Conservation (phyloP, 2,113 vertebrate genomes). For the Colinus virginianus region DNA sequence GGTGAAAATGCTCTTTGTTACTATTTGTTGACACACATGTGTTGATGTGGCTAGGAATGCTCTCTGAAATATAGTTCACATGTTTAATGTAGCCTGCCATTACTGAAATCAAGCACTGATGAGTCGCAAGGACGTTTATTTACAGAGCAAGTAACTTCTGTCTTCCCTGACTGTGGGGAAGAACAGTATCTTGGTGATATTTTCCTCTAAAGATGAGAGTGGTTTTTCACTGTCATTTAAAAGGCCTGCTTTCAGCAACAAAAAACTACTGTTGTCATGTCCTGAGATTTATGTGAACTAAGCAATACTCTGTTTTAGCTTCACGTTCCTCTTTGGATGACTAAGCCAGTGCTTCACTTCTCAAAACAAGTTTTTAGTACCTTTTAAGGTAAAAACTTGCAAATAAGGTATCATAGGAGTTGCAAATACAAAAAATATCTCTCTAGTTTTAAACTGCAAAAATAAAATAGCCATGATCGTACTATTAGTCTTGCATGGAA, state of each 20-base stretch:
- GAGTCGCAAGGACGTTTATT: not conserved
- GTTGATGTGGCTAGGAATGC: not conserved
- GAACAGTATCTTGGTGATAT: not conserved
- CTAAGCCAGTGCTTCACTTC: constrained; percentile 26
- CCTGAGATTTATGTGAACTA: constrained; percentile 18
- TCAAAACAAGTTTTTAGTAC: constrained; percentile 31
- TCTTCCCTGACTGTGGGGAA: not conserved
- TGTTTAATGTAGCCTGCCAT: not conserved
- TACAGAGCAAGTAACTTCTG: not conserved
- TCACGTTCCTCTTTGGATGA: not conserved
- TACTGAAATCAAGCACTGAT: not conserved
- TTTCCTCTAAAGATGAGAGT: not conserved
- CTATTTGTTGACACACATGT: not conserved
- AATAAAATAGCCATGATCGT: not conserved
- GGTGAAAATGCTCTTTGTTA: not conserved
- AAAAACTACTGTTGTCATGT: not conserved
- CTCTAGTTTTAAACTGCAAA: not conserved
- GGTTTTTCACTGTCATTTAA: not conserved
- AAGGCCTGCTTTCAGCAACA: not conserved
- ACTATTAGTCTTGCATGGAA: rapidly evolving
- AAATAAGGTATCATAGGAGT: not conserved
- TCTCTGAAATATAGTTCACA: not conserved
- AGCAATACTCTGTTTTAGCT: constrained; percentile 15
- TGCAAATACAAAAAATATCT: not conserved
- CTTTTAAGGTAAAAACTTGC: constrained; percentile 54